Percentiles rank a stretch among this genome's conserved stretches.
These are phyloP conservation scores for Nycticebus coucang DNA, from an alignment of 2,113 vertebrate species.

Conservation along the genomic window DNA sequence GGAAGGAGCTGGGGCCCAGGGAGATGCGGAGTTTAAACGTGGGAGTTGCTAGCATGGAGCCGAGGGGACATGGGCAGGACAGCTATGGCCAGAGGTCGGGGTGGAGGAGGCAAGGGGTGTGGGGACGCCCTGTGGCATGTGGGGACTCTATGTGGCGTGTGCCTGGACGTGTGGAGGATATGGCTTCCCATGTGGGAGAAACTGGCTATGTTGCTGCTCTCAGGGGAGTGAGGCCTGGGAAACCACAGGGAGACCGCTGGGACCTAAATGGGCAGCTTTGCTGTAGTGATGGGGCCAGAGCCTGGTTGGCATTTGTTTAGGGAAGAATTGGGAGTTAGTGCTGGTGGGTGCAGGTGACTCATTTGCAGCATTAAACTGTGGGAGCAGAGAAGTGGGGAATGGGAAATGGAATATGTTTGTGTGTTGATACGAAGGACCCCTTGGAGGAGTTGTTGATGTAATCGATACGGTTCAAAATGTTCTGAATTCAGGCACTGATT, in stretches of 20 bases:
- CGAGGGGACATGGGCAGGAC: background rate
- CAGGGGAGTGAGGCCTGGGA: background rate
- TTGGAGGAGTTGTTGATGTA: background rate
- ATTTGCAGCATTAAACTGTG: background rate
- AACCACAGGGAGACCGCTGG: background rate
- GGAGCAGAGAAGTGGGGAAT: background rate
- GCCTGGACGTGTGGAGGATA: background rate
- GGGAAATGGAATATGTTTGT: background rate
- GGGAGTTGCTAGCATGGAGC: background rate
- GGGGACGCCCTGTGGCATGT: too few species aligned
- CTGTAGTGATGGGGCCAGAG: background rate
- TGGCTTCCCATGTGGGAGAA: background rate
- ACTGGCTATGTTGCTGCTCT: background rate
- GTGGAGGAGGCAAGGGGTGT: background rate
- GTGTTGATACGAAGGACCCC: background rate
- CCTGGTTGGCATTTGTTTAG: background rate
- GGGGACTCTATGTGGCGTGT: too few species aligned
- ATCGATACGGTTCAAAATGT: background rate
- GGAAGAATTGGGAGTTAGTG: background rate
- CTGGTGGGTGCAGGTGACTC: background rate
- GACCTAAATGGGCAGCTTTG: background rate
- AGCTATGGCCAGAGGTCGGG: background rate
- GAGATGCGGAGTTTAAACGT: too few species aligned
- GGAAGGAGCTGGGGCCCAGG: background rate
- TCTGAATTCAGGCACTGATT: background rate